Evolutionary conservation across 2,797 vertebrate species (phyloP).

Genomic region (Glyptemys insculpta): DNA sequence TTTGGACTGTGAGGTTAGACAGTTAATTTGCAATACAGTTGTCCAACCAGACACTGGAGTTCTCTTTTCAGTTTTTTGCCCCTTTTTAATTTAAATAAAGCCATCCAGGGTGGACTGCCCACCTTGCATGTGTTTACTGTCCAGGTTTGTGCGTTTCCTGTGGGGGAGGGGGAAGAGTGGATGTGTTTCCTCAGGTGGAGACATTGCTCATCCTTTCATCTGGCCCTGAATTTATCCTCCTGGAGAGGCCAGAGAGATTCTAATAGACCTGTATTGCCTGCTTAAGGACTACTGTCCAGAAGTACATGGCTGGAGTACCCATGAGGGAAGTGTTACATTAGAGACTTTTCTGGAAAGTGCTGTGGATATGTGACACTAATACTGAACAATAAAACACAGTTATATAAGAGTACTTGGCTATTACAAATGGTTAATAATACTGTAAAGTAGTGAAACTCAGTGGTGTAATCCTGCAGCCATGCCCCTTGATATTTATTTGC

Average conservation of each 20-base stretch:
- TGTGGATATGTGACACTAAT: slow-evolving; percentile 41
- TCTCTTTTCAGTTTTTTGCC: too few relatives aligned
- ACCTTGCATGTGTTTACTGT: too few relatives aligned
- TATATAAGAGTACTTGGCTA: background rate
- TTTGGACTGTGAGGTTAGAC: too few relatives aligned
- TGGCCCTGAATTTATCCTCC: slow-evolving; percentile 51
- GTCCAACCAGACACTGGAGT: too few relatives aligned
- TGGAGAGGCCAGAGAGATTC: background rate
- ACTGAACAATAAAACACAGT: slow-evolving; percentile 23
- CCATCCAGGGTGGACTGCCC: too few relatives aligned
- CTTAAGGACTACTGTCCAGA: slow-evolving; percentile 1
- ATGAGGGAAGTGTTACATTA: background rate
- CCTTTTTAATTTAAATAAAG: too few relatives aligned
- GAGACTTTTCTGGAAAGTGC: slow-evolving; percentile 50
- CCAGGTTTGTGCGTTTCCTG: too few relatives aligned
- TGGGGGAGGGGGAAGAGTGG: background rate
- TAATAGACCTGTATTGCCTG: background rate
- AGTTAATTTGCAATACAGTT: too few relatives aligned
- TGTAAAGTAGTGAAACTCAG: slow-evolving; percentile 23
- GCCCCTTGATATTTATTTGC: background rate
- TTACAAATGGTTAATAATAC: slow-evolving; percentile 27
- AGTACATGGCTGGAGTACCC: background rate
- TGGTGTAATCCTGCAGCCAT: background rate
- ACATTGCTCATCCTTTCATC: slow-evolving; percentile 62
- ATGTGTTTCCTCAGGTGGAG: slow-evolving; percentile 53